These are phyloP conservation scores for Hycleus phaleratus DNA, from an alignment of 1,140 invertebrate species.

Conservation along the genomic window DNA sequence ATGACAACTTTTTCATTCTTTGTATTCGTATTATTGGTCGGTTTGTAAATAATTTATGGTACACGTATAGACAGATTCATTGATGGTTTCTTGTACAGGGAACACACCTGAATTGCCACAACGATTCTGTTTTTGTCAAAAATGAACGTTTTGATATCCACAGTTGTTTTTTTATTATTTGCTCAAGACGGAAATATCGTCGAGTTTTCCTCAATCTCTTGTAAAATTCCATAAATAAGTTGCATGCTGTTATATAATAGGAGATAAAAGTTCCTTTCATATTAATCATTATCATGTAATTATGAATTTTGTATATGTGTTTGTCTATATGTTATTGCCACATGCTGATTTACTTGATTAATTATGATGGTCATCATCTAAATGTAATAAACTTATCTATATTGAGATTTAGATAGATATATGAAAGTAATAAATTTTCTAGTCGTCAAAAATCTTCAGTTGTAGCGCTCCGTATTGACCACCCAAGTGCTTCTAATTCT, in stretches of 20 bases:
- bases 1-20: neutral
- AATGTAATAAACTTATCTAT: neutral
- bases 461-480: too few relatives aligned
- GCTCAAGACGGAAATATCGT: conserved; percentile 3
- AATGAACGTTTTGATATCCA: too few relatives aligned
- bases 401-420: too few relatives aligned
- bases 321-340: neutral
- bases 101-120: conserved; percentile 4
- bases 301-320: neutral
- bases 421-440: too few relatives aligned
- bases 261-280: conserved; percentile 1
- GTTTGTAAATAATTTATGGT: too few relatives aligned
- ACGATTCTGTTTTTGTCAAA: neutral
- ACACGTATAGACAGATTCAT: neutral
- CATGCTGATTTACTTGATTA: conserved; percentile 10
- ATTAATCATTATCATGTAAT: conserved; percentile 9
- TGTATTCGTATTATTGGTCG: too few relatives aligned
- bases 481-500: too few relatives aligned
- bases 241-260: too few relatives aligned
- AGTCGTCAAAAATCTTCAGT: too few relatives aligned
- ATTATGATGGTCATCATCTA: conserved; percentile 3
- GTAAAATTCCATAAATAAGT: too few relatives aligned
- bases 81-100: conserved; percentile 2
- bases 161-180: neutral
- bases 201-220: neutral